Conservation (phyloP, 30 jellyfish, hydroid and myxozoan genomes). For the Aurelia sp. region DNA sequence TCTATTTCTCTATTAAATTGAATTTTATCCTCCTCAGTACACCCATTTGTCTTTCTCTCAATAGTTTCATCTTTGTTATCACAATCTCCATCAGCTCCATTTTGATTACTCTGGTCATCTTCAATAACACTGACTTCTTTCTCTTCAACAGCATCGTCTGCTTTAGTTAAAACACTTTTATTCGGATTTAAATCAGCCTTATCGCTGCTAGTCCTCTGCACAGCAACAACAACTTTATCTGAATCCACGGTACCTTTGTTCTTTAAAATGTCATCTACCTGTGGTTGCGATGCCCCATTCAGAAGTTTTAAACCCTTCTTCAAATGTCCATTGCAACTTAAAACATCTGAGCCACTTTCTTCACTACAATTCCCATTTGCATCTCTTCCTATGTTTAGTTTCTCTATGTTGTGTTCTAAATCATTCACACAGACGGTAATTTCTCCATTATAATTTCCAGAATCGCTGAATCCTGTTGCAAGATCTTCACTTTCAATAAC, state of each 20-base stretch:
- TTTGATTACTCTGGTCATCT: not conserved
- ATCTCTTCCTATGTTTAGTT: not conserved
- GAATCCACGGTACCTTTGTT: not conserved
- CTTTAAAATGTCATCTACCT: not conserved
- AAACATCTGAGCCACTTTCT: not conserved
- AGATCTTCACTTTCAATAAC: constrained; percentile 32
- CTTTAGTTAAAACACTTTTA: not conserved
- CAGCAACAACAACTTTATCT: not conserved
- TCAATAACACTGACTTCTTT: not conserved
- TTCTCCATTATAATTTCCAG: constrained; percentile 53
- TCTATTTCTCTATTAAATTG: not conserved
- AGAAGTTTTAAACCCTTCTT: not conserved
- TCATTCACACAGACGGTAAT: not conserved
- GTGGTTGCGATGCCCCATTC: not conserved
- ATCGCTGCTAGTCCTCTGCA: not conserved
- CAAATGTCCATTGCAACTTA: not conserved
- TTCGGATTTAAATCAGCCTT: not conserved
- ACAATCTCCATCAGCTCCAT: not conserved
- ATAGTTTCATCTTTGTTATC: not conserved
- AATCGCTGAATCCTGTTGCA: constrained; percentile 20
- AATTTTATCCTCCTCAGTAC: not conserved
- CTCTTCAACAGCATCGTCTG: not conserved
- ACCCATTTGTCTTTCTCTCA: not conserved
- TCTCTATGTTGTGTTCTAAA: not conserved
- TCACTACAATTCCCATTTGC: not conserved